These are phyloP conservation scores for Petrosia ficiformis DNA, from an alignment of 37 sponge, comb jelly and placozoan species.

Conservation along the genomic window DNA sequence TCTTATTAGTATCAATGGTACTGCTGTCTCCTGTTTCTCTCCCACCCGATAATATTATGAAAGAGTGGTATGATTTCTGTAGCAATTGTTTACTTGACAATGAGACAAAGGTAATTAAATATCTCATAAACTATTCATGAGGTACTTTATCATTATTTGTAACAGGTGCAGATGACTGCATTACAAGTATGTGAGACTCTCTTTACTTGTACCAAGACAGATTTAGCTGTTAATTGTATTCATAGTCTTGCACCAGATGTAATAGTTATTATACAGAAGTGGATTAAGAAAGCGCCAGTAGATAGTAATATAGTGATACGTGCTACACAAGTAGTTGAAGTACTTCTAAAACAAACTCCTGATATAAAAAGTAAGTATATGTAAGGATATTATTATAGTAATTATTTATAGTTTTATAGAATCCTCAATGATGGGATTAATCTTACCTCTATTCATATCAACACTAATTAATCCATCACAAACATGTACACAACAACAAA, in stretches of 20 bases:
- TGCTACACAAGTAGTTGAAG: slow-evolving; percentile 43
- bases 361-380: slow-evolving; percentile 25
- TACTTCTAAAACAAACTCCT: slow-evolving; percentile 19
- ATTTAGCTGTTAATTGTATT: slow-evolving; percentile 35
- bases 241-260: slow-evolving; percentile 50
- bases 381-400: background rate
- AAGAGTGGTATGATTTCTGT: slow-evolving; percentile 28
- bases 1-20: background rate
- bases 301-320: slow-evolving; percentile 23
- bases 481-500: background rate
- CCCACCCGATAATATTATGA: too few species aligned
- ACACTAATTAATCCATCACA: slow-evolving; percentile 16
- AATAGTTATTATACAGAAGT: slow-evolving; percentile 32
- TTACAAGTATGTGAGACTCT: slow-evolving; percentile 44
- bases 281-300: background rate
- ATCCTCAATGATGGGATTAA: slow-evolving; percentile 37
- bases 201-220: slow-evolving; percentile 15
- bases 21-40: too few species aligned
- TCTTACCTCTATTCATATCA: slow-evolving; percentile 63
- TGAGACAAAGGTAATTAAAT: too few species aligned
- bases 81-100: too few species aligned
- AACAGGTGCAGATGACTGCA: slow-evolving; percentile 48
- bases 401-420: slow-evolving; percentile 26
- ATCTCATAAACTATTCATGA: too few species aligned
- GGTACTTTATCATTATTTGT: too few species aligned